These are phyloP conservation scores for Notiomystis cincta DNA, from an alignment of 2,113 vertebrate species.

Conservation along the genomic window DNA sequence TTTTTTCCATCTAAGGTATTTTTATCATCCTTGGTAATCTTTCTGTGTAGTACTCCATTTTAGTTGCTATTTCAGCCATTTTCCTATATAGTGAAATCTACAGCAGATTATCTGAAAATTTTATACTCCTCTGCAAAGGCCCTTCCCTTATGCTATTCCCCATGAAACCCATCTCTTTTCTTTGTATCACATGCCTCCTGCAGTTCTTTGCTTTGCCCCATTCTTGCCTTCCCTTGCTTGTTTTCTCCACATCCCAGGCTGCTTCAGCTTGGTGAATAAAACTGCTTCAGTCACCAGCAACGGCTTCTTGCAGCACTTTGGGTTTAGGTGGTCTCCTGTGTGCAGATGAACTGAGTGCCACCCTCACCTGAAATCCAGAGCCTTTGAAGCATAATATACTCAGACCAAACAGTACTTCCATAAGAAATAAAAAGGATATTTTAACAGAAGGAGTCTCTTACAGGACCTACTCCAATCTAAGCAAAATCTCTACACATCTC, in stretches of 20 bases:
- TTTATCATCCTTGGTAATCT: not conserved
- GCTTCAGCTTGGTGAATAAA: not conserved
- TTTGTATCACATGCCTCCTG: not conserved
- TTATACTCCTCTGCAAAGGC: not conserved
- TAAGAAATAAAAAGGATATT: not conserved
- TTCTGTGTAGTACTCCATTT: not conserved
- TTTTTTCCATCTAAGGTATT: not conserved
- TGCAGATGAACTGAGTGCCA: not conserved
- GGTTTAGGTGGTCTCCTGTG: not conserved
- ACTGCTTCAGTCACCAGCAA: not conserved
- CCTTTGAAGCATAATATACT: not conserved
- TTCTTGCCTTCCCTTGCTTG: not conserved
- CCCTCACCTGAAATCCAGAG: not conserved
- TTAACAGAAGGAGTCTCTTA: not conserved
- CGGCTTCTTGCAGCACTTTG: not conserved
- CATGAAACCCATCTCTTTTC: not conserved
- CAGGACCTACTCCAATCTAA: not conserved
- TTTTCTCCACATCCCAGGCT: not conserved
- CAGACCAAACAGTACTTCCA: not conserved
- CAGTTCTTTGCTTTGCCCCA: not conserved
- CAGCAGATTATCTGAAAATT: not conserved
- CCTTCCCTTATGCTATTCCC: not conserved
- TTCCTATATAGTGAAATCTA: not conserved
- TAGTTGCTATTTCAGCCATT: slow-evolving; percentile 2
- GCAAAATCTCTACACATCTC: not conserved